A percentile compares a stretch with the other conserved stretches of the same genome.
Evolutionary conservation across 2,888 invertebrate species (phyloP).

Genomic region (Arctia plantaginis): DNA sequence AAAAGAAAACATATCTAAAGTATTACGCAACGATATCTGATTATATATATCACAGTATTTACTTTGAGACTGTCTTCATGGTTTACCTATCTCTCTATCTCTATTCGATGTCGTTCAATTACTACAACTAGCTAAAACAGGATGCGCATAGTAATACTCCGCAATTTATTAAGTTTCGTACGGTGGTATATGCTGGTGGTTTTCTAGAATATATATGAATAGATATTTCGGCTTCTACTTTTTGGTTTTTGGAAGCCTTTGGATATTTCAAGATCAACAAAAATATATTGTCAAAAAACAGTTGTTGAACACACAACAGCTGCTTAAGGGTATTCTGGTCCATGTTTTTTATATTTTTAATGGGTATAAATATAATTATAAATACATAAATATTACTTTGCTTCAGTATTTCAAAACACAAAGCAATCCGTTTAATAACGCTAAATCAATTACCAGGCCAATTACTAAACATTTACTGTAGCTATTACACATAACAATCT

Average conservation of each 20-base stretch:
- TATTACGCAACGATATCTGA: neutral
- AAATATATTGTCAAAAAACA: neutral
- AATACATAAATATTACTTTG: neutral
- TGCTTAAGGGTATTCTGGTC: neutral
- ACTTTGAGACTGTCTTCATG: neutral
- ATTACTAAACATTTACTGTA: neutral
- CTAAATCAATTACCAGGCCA: neutral
- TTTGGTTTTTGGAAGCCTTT: neutral
- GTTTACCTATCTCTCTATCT: neutral
- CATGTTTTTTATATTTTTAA: neutral
- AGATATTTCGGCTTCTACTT: too few species aligned
- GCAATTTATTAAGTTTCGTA: neutral
- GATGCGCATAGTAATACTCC: neutral
- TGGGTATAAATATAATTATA: neutral
- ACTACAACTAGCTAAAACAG: neutral
- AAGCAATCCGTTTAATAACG: neutral
- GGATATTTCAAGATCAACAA: neutral
- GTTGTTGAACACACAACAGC: neutral
- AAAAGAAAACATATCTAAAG: neutral
- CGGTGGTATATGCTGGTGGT: neutral
- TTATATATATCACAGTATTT: neutral
- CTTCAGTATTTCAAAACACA: slow-evolving; percentile 4
- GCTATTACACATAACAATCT: slow-evolving; percentile 2
- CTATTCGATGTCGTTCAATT: neutral
- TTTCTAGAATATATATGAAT: too few species aligned